Conservation (phyloP, 2,113 vertebrate genomes). For the Cyrtonyx montezumae region DNA sequence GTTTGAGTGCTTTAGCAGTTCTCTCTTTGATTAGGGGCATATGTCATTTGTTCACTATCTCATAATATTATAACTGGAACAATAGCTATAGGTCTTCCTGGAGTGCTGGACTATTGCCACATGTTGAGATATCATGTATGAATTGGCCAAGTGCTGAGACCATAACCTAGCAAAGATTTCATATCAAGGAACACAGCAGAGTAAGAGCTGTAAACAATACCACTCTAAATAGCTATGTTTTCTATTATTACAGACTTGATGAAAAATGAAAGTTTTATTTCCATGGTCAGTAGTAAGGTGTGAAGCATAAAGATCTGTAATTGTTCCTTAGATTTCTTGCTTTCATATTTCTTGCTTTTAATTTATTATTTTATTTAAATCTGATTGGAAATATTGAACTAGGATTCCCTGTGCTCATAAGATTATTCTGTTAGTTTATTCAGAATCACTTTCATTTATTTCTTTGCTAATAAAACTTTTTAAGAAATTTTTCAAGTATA, state of each 20-base stretch:
- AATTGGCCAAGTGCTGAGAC: background rate
- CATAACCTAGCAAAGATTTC: background rate
- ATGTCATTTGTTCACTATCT: background rate
- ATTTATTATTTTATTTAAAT: background rate
- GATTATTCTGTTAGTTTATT: fast-evolving
- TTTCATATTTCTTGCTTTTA: background rate
- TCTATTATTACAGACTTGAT: background rate
- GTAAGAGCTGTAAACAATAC: background rate
- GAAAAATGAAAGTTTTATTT: background rate
- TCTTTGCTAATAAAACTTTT: background rate
- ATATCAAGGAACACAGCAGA: background rate
- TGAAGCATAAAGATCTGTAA: background rate
- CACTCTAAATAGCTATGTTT: background rate
- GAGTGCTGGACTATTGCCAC: background rate
- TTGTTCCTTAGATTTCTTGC: background rate
- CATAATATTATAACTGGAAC: background rate
- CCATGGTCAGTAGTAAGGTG: background rate
- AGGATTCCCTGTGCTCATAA: background rate
- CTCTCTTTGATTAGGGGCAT: background rate
- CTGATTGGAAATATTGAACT: background rate
- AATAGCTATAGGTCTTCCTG: background rate
- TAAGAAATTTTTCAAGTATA: background rate
- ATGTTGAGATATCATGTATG: background rate
- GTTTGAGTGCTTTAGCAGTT: background rate
- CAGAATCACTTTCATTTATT: background rate